Evolutionary conservation across 1,140 invertebrate genomes (phyloP).

Genomic region (Drosophila fuyamai): DNA sequence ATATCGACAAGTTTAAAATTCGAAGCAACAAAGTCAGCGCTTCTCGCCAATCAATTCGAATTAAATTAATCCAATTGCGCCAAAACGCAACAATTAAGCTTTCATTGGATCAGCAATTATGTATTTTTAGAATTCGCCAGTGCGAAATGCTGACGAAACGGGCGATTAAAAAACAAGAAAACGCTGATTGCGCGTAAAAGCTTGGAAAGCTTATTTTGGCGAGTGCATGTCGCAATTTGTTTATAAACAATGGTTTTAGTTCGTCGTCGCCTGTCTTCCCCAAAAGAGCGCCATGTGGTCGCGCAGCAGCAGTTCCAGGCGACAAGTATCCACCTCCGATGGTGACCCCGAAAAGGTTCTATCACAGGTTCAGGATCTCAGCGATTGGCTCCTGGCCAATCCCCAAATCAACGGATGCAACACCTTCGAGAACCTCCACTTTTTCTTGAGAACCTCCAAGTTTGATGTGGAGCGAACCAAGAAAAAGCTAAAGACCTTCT

Average conservation of each 20-base stretch:
- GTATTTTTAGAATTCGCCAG: slow-evolving; percentile 24
- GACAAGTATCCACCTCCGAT: slow-evolving; percentile 22
- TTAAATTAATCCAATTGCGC: slow-evolving; percentile 37
- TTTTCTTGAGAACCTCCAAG: slow-evolving; percentile 88
- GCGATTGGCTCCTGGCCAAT: slow-evolving; percentile 73
- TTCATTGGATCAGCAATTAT: slow-evolving; percentile 28
- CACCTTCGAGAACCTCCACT: slow-evolving; percentile 86
- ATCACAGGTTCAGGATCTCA: slow-evolving; percentile 63
- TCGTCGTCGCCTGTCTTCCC: slow-evolving; percentile 12
- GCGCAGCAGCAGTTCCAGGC: slow-evolving; percentile 21
- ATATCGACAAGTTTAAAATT: slow-evolving; percentile 18
- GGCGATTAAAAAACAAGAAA: slow-evolving; percentile 9
- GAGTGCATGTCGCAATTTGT: slow-evolving; percentile 19
- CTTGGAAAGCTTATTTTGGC: slow-evolving; percentile 32
- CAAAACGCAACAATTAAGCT: slow-evolving; percentile 37
- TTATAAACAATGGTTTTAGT: slow-evolving; percentile 52
- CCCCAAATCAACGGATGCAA: slow-evolving; percentile 76
- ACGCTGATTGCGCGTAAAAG: slow-evolving; percentile 13
- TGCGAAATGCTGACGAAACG: slow-evolving; percentile 17
- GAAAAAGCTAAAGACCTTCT: slow-evolving; percentile 87
- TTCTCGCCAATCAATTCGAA: slow-evolving; percentile 28
- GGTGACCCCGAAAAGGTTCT: slow-evolving; percentile 39
- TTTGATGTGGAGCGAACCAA: slow-evolving; percentile 87
- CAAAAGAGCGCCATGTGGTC: slow-evolving; percentile 44
- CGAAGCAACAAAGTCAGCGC: slow-evolving; percentile 11